Evolutionary conservation across 2,113 vertebrate species (phyloP).

Genomic region (Siniperca knerii): DNA sequence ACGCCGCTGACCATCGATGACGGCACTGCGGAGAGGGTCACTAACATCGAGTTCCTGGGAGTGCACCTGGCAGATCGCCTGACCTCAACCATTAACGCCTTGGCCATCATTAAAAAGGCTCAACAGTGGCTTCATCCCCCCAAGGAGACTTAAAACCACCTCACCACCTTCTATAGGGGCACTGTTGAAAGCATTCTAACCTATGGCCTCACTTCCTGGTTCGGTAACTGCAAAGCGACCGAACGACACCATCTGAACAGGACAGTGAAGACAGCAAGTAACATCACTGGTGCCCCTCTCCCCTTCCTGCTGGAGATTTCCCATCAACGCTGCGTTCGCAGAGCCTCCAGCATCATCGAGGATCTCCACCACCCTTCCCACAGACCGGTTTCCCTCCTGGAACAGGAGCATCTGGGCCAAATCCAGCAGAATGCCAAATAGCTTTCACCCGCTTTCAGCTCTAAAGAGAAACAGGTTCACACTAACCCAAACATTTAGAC

Average conservation of each 20-base stretch:
- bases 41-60: too few species aligned
- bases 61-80: too few species aligned
- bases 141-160: neutral
- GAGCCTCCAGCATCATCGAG: neutral
- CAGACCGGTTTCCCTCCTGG: neutral
- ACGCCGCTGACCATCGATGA: too few species aligned
- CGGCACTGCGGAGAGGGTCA: too few species aligned
- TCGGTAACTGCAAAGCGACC: neutral
- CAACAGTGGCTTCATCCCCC: neutral
- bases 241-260: neutral
- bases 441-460: neutral
- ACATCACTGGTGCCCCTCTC: neutral
- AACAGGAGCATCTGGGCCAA: neutral
- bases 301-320: neutral
- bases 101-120: neutral
- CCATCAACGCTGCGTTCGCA: neutral
- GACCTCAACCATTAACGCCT: too few species aligned
- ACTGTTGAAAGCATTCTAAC: neutral
- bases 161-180: neutral
- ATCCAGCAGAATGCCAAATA: constrained; percentile 4
- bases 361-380: neutral
- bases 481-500: too few species aligned
- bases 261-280: too few species aligned
- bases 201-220: neutral
- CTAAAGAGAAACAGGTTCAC: too few species aligned